phyloP scores from a whole-genome alignment of 2,888 invertebrate species.

The Drosophila ustulata region DNA sequence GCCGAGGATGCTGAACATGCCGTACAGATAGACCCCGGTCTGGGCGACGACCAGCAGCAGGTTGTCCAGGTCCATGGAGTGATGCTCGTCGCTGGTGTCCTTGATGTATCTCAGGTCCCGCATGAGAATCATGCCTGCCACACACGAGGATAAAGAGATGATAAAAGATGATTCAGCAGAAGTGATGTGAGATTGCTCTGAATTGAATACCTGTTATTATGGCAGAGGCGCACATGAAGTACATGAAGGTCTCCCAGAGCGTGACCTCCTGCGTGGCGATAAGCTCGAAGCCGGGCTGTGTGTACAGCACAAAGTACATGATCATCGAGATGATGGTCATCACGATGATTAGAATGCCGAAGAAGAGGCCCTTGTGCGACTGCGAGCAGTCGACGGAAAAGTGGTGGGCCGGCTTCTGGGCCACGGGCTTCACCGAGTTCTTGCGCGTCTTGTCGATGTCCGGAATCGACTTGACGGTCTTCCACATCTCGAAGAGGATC shows the following conservation, averaged over 20 bases:
- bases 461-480: conserved; percentile 89
- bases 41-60: conserved; percentile 94
- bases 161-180: not conserved
- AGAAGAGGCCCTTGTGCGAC: conserved; percentile 92
- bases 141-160: not conserved
- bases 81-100: conserved; percentile 86
- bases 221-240: conserved; percentile 88
- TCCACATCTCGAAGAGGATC: conserved; percentile 96
- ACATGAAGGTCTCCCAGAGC: conserved; percentile 90
- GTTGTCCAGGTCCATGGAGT: conserved; percentile 88
- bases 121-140: conserved; percentile 87
- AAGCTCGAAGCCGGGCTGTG: conserved; percentile 87
- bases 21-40: conserved; percentile 94
- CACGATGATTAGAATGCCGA: conserved; percentile 91
- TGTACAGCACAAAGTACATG: conserved; percentile 94
- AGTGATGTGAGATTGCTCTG: not conserved
- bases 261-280: conserved; percentile 91
- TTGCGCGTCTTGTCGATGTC: conserved; percentile 86
- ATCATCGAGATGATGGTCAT: conserved; percentile 94
- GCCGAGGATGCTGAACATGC: conserved; percentile 93
- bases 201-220: conserved; percentile 85
- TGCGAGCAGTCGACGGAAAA: conserved; percentile 94
- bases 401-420: conserved; percentile 86
- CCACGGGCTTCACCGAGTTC: conserved; percentile 81
- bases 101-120: conserved; percentile 88